phyloP scores from a whole-genome alignment of 1,140 invertebrate species.

The Scylla paramamosain region DNA sequence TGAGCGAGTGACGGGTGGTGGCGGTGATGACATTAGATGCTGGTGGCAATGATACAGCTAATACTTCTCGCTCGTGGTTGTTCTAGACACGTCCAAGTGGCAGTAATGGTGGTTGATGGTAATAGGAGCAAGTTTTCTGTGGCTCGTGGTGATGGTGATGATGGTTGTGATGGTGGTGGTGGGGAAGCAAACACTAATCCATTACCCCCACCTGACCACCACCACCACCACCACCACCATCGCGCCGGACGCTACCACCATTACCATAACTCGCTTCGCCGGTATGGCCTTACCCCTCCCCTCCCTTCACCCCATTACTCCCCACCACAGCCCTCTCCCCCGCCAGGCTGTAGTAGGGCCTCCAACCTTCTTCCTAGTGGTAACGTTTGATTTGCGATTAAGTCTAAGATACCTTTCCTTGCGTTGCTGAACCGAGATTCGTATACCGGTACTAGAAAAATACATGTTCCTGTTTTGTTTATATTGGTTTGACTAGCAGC shows the following conservation, averaged over 20 bases:
- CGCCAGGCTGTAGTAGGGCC: neutral
- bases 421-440: no score
- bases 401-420: neutral
- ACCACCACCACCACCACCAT: neutral
- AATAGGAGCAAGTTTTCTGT: neutral
- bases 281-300: neutral
- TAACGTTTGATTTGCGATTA: neutral
- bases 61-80: neutral
- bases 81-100: neutral
- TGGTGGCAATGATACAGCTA: neutral
- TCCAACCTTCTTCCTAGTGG: neutral
- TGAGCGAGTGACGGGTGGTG: neutral
- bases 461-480: no score
- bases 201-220: conserved; percentile 18
- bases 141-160: neutral
- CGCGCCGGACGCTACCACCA: conserved; percentile 16
- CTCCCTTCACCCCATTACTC: neutral
- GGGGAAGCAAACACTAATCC: conserved; percentile 11
- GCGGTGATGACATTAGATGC: neutral
- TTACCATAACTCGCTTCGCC: conserved; percentile 1
- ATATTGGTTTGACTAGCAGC: no score
- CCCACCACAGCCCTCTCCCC: neutral
- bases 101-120: conserved; percentile 6
- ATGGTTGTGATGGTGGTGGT: neutral
- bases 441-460: no score